A percentile compares a stretch with the other conserved stretches of the same genome.
Conservation (phyloP, 23 tunicate species). For the Halocynthia aurantium region DNA sequence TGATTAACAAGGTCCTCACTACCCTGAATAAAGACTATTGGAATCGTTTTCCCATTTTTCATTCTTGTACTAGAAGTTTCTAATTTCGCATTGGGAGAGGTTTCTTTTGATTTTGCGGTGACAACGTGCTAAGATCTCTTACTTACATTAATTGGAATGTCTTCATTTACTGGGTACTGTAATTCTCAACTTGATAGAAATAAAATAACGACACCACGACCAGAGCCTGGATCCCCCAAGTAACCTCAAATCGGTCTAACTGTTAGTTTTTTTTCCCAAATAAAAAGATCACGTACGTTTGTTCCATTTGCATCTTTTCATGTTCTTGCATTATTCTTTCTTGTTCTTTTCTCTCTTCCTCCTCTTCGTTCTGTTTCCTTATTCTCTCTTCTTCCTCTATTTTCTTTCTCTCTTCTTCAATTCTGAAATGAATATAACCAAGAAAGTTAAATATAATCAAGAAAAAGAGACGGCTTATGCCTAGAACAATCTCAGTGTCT, state of each 20-base stretch:
- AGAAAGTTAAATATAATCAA: background rate
- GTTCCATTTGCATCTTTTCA: constrained; percentile 32
- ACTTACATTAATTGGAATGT: too few species aligned
- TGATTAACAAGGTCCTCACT: too few species aligned
- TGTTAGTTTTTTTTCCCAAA: background rate
- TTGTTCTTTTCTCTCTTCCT: constrained; percentile 41
- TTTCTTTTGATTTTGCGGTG: too few species aligned
- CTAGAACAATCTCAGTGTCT: too few species aligned
- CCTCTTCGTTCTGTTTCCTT: constrained; percentile 47
- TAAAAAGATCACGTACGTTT: constrained; percentile 31
- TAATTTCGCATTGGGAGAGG: too few species aligned
- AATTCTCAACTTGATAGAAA: too few species aligned
- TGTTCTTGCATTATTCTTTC: constrained; percentile 72
- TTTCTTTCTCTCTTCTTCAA: constrained; percentile 47
- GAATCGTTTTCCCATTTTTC: too few species aligned
- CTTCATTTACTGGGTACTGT: too few species aligned
- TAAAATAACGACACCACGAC: background rate
- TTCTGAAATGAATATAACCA: background rate
- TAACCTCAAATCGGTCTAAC: background rate
- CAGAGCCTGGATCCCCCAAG: background rate
- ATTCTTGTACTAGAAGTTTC: too few species aligned
- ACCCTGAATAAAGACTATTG: too few species aligned
- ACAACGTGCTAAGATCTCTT: too few species aligned
- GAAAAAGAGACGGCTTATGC: too few species aligned
- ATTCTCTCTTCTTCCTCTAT: constrained; percentile 58